These are phyloP conservation scores for Gasteruption jaculator DNA, from an alignment of 2,888 invertebrate species.

Conservation along the genomic window DNA sequence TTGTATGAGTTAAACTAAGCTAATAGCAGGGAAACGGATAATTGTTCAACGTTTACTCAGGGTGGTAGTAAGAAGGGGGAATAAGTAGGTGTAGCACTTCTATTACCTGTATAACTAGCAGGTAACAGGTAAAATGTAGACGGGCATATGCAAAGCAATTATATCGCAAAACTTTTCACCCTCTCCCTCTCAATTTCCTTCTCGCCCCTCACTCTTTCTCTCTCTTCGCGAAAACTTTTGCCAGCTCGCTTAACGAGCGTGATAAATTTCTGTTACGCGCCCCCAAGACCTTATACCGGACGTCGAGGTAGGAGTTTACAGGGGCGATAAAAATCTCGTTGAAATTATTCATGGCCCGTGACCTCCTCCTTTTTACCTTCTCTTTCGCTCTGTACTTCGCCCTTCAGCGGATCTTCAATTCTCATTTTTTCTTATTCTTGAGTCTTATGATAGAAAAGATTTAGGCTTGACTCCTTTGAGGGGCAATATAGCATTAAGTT, in stretches of 20 bases:
- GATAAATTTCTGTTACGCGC: conserved; percentile 44
- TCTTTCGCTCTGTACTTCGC: conserved; percentile 16
- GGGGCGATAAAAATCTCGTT: conserved; percentile 42
- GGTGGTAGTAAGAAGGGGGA: no score
- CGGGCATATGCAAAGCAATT: conserved; percentile 28
- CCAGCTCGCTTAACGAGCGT: conserved; percentile 41
- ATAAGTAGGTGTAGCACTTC: no score
- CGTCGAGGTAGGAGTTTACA: conserved; percentile 28
- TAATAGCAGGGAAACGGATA: no score
- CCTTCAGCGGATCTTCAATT: neutral
- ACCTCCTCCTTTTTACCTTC: conserved; percentile 16
- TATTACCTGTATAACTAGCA: no score
- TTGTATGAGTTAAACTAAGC: no score
- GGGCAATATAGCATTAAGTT: no score
- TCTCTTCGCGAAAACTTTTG: conserved; percentile 31
- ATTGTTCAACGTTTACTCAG: no score
- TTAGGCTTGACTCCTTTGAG: no score
- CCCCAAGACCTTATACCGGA: conserved; percentile 23
- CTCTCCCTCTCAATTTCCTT: conserved; percentile 23
- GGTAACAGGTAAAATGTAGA: no score
- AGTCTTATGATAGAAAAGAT: no score
- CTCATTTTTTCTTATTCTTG: no score
- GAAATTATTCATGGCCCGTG: conserved; percentile 41
- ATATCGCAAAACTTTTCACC: conserved; percentile 27
- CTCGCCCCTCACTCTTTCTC: no score